Base-by-base conservation (phyloP, 2,797 vertebrate species). In the Pitangus sulphuratus region DNA sequence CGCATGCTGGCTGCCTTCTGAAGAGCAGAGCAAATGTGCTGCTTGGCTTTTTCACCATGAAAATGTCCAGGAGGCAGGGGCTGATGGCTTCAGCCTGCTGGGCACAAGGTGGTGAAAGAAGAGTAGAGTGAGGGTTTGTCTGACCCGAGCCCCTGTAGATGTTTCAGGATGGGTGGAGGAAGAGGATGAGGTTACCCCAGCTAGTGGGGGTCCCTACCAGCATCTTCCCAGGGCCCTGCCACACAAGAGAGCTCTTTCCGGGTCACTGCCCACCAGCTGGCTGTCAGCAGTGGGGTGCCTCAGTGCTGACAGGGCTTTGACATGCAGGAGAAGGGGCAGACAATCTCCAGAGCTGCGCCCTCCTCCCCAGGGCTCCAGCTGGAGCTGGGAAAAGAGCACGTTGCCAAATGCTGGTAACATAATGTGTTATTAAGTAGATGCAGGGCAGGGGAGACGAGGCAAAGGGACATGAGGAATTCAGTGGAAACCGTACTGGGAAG, bases 291-390 rank as follows among this genome's bases (percentile, higher is more conserved):
- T 22, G 53, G 48, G 75, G 33, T 51, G 61, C 40, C 78, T 44
- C 0, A 0, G 75, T 40, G 71, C 79, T 87, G 82, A 84, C 79
- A 89, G 62, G 40, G 31, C 22, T 89, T 4, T 20, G 53, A 44
- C 1, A 0, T 2, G n/a, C n/a, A 19, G 47, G 24, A 21, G 6
- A 2, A 50, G 9, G 7, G 28, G 64, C 3, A 0, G 45, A 19
- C 45, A 9, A 14, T 47, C 54, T n/a, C 50, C 20, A 47, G 54
- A 76, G 68, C 18, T 54, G 39, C 2, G 2, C 47, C 71, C 31
- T 71, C 57, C 48, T 56, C 12, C 39, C 31, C 40, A 22, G 57
- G 17, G 22, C 66, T 85, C 25, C 1, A 1, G 21, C 42, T 62
- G 60, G 48, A 66, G 30, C 53, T 5, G 8, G 37, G 22, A 50